Base-by-base conservation (phyloP, 2,888 invertebrate species). In the Tetranychus piercei region DNA sequence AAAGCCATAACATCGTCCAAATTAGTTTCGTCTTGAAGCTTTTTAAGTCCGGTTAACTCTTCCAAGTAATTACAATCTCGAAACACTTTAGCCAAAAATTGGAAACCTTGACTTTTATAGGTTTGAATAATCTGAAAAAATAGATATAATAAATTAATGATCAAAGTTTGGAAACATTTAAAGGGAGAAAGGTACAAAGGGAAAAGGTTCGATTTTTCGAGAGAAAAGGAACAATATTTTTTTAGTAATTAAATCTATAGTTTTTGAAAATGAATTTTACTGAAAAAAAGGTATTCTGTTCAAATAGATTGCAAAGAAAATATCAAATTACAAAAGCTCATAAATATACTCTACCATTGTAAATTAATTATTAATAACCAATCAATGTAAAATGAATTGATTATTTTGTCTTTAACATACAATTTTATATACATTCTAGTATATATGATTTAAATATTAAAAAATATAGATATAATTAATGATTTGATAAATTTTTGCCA, bases 1-100 rank as follows among this genome's bases (percentile, higher is more conserved):
- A 76, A 43, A 44, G 71, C 73, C 76, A 75, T 75, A 11, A 81
- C 81, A 73, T 82, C 82, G 22, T 79, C 77, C 23, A 79, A 74
- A 55, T 79, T 79, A 6, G 82, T 81, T 44, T 82, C 82, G 44
- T 81, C 79, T 76, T 85, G 85, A 77, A 87, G 81, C 79, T 84
- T 80, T 70, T 83, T 83, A 23, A 96, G 85, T 0, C 94, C 93
- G 0, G 93, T 91, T 4, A 95, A 82, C 78, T 90, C 88, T 83
- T 95, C 94, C 80, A 96, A 85, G 83, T 89, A 89, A 76, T 86
- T 87, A 0, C 91, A 88, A 78, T 89, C 88, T 80, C 90, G 88
- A 80, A 92, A 91, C 0, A 89, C 92, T 79, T 89, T 86, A 73
- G 90, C 81, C 44, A 94, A 82, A 81, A 94, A 94, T 22, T 87